Evolutionary conservation across 2,797 vertebrate genomes (phyloP).

Genomic region (Gastrophryne carolinensis): DNA sequence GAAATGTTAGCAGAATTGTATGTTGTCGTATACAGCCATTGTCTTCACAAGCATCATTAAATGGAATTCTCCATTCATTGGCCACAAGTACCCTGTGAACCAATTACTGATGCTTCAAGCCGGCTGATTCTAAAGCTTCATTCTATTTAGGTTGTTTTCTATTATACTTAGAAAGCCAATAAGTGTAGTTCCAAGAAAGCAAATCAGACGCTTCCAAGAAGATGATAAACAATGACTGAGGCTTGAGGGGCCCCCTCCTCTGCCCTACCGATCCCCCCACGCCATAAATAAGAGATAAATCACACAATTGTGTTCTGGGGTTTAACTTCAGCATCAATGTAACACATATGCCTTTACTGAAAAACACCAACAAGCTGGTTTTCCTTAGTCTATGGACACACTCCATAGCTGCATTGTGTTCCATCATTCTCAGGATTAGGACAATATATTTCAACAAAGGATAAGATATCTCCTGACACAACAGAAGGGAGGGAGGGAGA

Average conservation of each 20-base stretch:
- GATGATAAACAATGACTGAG: neutral
- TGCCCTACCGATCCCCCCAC: too few relatives aligned
- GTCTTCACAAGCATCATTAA: neutral
- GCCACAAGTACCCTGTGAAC: neutral
- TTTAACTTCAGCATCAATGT: too few relatives aligned
- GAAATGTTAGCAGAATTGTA: too few relatives aligned
- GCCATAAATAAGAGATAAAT: too few relatives aligned
- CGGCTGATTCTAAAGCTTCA: neutral
- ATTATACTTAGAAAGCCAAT: neutral
- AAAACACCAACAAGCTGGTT: neutral
- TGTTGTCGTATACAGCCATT: too few relatives aligned
- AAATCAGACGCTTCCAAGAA: conserved; percentile 2
- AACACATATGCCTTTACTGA: neutral
- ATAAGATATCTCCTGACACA: neutral
- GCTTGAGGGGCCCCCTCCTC: neutral
- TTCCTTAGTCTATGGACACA: too few relatives aligned
- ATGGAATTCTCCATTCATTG: neutral
- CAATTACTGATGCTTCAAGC: neutral
- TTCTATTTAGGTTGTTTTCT: too few relatives aligned
- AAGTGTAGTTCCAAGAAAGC: neutral
- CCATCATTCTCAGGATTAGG: too few relatives aligned
- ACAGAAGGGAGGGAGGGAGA: neutral
- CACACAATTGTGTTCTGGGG: too few relatives aligned
- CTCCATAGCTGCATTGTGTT: too few relatives aligned
- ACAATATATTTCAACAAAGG: too few relatives aligned